These are phyloP conservation scores for Zaprionus capensis DNA, from an alignment of 1,140 invertebrate genomes.

Conservation along the genomic window DNA sequence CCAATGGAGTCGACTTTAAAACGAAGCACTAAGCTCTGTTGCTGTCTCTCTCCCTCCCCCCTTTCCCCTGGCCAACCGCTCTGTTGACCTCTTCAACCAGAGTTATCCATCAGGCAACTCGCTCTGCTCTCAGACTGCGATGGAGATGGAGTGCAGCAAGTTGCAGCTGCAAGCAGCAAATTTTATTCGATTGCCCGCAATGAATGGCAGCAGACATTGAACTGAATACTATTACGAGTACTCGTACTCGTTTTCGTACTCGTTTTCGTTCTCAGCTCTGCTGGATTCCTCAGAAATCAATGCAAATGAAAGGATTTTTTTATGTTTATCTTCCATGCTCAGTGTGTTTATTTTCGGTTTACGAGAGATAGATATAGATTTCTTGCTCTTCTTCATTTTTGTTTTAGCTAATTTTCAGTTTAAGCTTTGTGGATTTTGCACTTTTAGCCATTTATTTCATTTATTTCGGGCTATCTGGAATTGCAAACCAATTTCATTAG, in stretches of 20 bases:
- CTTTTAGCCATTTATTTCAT: slow-evolving; percentile 25
- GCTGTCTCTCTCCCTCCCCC: background rate
- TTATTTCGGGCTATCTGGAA: background rate
- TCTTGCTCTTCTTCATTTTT: background rate
- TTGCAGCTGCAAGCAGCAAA: slow-evolving; percentile 1
- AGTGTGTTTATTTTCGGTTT: slow-evolving; percentile 21
- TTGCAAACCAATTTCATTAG: slow-evolving; percentile 7
- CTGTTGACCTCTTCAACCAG: background rate
- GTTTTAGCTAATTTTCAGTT: slow-evolving; percentile 23
- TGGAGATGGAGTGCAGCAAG: background rate
- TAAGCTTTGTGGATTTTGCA: slow-evolving; percentile 18
- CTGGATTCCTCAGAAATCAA: background rate
- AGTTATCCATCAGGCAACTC: slow-evolving; percentile 10
- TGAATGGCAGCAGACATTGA: slow-evolving; percentile 6
- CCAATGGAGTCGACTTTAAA: background rate
- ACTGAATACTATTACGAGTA: slow-evolving; percentile 5
- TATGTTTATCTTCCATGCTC: background rate
- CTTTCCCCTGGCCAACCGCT: too few species aligned
- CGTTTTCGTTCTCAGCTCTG: background rate
- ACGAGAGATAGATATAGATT: background rate
- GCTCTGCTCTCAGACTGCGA: background rate
- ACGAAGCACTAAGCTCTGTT: background rate
- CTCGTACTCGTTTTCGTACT: background rate
- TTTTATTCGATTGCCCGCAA: background rate
- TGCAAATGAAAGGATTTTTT: slow-evolving; percentile 5